Base-by-base conservation (phyloP, 2,113 vertebrate species). In the Perca flavescens region DNA sequence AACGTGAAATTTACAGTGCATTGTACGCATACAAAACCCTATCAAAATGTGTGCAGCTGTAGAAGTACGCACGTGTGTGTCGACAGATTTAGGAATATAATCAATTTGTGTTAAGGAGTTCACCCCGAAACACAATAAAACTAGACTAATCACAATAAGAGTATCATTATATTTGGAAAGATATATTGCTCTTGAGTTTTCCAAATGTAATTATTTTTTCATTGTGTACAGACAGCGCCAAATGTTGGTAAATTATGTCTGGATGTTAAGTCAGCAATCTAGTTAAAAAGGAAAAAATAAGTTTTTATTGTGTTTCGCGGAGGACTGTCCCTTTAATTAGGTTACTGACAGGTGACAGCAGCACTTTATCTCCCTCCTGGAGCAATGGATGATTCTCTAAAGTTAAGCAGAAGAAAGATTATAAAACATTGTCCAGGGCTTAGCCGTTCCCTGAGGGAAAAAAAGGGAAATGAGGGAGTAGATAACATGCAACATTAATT, bases 341-440 rank as follows among this genome's bases (percentile, higher is more conserved):
- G 34, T 10, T 12, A 0, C 66, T 72, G 85, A 92, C 76, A 25
- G 65, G 62, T 77, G 78, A 83, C 52, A 70, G 65, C 52, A 74
- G 69, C 53, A 43, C 31, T 40, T 69, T 56, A 64, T 36, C 47
- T 40, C n/a, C 19, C 47, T 50, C 53, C 57, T 34, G 17, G 4
- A 74, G 50, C 17, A 1, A 31, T 19, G 8, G 64, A 65, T 78
- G 68, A 77, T 67, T 83, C 22, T 71, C 52, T 83, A 66, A 82
- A 86, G 66, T 64, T 88, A 66, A 83, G 40, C 46, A 34, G 74
- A 50, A 81, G 70, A 74, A 78, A 74, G 62, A 75, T 77, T n/a
- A 86, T n/a, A 67, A 73, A 69, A 76, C 63, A 76, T 43, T 49
- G 36, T 63, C 53, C 58, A 64, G 62, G 14, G 31, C 17, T 12